Evolutionary conservation across 1,140 invertebrate species (phyloP).

Genomic region (Ooceraea biroi): DNA sequence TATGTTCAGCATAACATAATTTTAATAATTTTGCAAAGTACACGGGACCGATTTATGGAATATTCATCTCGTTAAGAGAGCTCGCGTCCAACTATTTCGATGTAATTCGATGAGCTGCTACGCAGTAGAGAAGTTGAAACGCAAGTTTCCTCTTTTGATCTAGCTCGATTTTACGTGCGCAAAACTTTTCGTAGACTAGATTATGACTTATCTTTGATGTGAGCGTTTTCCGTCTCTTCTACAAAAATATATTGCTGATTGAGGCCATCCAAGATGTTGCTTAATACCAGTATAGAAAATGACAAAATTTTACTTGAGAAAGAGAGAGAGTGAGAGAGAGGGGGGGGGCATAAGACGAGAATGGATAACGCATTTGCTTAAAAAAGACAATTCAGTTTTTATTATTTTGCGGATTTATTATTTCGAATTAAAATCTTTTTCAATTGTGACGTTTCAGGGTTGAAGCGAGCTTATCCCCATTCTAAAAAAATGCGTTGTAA

Average conservation of each 20-base stretch:
- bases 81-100: not conserved
- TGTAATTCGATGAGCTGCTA: constrained; percentile 12
- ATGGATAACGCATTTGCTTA: too few relatives aligned
- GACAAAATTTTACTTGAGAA: constrained; percentile 14
- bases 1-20: not conserved
- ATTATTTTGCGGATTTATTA: not conserved
- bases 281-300: not conserved
- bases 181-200: constrained; percentile 44
- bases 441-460: constrained; percentile 15
- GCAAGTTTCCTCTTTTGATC: constrained; percentile 34
- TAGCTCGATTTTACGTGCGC: constrained; percentile 8
- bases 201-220: constrained; percentile 40
- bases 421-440: constrained; percentile 1
- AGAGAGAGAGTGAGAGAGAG: too few relatives aligned
- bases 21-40: not conserved
- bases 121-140: constrained; percentile 20
- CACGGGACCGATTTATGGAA: not conserved
- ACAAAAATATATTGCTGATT: constrained; percentile 29
- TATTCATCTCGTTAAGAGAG: not conserved
- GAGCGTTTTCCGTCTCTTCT: not conserved
- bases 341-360: too few relatives aligned
- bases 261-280: not conserved
- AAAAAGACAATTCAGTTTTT: not conserved
- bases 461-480: constrained; percentile 18
- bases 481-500: constrained; percentile 50